These are phyloP conservation scores for Bugula neritina DNA, from an alignment of 2,888 invertebrate genomes.

Conservation along the genomic window DNA sequence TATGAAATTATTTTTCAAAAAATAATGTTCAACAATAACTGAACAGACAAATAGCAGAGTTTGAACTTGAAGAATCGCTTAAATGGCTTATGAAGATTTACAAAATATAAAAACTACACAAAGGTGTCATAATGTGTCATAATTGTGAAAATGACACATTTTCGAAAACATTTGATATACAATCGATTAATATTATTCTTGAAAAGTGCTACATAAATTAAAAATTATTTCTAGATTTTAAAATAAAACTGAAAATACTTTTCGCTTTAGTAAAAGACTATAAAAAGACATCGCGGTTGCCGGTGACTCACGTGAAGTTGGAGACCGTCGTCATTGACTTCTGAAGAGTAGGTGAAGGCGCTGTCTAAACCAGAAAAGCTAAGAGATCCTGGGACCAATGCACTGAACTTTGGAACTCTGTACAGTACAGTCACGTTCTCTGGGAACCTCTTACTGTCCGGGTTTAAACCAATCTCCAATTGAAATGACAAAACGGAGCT, in stretches of 20 bases:
- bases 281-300: too few relatives aligned
- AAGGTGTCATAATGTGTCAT: too few relatives aligned
- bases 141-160: too few relatives aligned
- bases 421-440: constrained; percentile 23
- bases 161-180: too few relatives aligned
- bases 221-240: too few relatives aligned
- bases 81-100: too few relatives aligned
- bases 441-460: neutral
- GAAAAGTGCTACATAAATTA: too few relatives aligned
- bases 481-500: neutral
- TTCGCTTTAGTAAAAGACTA: too few relatives aligned
- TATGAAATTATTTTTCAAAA: neutral
- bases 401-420: neutral
- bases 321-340: constrained; percentile 8
- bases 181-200: too few relatives aligned
- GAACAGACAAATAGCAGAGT: neutral
- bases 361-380: neutral
- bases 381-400: neutral
- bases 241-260: too few relatives aligned
- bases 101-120: too few relatives aligned
- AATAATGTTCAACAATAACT: neutral
- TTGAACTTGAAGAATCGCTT: too few relatives aligned
- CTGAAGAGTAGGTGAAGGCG: neutral
- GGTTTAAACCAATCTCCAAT: neutral
- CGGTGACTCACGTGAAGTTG: neutral